phyloP scores from a whole-genome alignment of 2,797 vertebrate genomes.

The Channallabes apus region DNA sequence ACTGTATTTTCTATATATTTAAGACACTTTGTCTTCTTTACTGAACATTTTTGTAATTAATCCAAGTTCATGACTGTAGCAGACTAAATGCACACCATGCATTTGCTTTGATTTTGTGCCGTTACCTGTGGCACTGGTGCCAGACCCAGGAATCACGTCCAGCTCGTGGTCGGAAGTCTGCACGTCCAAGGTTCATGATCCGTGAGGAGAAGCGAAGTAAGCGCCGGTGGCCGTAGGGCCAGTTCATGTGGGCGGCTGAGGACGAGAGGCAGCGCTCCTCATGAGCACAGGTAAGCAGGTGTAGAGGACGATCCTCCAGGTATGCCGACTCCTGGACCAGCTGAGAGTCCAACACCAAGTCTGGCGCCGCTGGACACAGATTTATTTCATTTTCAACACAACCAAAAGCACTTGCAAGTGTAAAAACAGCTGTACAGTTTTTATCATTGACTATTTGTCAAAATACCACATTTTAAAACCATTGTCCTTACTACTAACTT shows the following conservation, averaged over 20 bases:
- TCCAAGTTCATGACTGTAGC: not conserved
- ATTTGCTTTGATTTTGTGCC: not conserved
- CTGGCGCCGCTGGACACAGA: conserved; percentile 80
- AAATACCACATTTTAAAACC: not conserved
- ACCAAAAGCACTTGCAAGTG: not conserved
- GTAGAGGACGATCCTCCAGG: conserved; percentile 90
- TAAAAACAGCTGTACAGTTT: not conserved
- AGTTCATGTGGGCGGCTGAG: conserved; percentile 86
- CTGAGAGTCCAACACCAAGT: conserved; percentile 89
- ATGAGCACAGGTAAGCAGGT: conserved; percentile 88
- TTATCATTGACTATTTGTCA: not conserved
- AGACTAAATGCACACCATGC: not conserved
- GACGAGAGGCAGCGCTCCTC: conserved; percentile 94
- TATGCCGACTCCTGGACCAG: conserved; percentile 92
- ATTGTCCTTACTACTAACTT: too few species aligned
- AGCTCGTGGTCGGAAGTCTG: conserved; percentile 87
- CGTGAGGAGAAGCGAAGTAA: conserved; percentile 94
- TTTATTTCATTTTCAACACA: not conserved
- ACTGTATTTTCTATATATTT: too few species aligned
- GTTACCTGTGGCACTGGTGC: conserved; percentile 96
- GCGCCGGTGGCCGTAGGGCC: conserved; percentile 92
- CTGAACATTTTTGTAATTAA: not conserved
- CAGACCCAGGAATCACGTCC: conserved; percentile 90
- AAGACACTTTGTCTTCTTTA: not conserved
- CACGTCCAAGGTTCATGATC: conserved; percentile 90